Percentiles rank a stretch among this genome's conserved stretches.
phyloP scores from a whole-genome alignment of 2,797 vertebrate genomes.

The Muscicapa striata region DNA sequence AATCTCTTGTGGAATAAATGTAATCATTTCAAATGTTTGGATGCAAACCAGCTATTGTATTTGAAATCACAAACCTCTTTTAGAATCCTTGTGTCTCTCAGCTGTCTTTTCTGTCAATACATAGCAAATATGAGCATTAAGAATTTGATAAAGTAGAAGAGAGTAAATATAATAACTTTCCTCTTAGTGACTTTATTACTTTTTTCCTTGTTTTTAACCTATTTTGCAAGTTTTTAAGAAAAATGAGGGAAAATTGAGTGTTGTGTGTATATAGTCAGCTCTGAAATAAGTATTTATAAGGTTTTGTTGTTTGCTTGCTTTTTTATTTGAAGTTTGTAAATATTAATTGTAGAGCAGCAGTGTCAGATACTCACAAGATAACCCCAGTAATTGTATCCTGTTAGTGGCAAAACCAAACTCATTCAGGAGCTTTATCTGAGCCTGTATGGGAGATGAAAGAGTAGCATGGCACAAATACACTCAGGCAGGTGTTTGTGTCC shows the following conservation, averaged over 20 bases:
- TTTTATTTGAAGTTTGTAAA: not conserved
- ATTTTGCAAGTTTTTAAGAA: not conserved
- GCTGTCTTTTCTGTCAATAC: not conserved
- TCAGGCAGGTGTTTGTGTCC: not conserved
- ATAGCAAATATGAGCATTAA: not conserved
- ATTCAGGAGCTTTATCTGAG: not conserved
- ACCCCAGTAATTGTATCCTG: not conserved
- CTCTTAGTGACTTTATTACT: not conserved
- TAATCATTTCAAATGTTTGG: conserved; percentile 69
- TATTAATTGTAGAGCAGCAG: not conserved
- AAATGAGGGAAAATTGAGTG: not conserved
- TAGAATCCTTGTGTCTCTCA: not conserved
- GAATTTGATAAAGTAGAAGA: not conserved
- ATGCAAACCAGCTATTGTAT: conserved; percentile 74
- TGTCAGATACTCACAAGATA: not conserved
- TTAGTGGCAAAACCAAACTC: not conserved
- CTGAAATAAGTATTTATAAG: not conserved
- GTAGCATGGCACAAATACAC: not conserved
- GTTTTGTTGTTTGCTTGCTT: not conserved
- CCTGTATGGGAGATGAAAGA: not conserved
- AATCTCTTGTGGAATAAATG: conserved; percentile 43
- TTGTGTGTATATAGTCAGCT: not conserved
- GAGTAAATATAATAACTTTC: not conserved
- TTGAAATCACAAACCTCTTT: not conserved
- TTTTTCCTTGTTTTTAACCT: not conserved